A percentile compares a stretch with the other conserved stretches of the same genome.
Evolutionary conservation across 2,888 invertebrate species (phyloP).

Genomic region (Pemphredon lugubris): DNA sequence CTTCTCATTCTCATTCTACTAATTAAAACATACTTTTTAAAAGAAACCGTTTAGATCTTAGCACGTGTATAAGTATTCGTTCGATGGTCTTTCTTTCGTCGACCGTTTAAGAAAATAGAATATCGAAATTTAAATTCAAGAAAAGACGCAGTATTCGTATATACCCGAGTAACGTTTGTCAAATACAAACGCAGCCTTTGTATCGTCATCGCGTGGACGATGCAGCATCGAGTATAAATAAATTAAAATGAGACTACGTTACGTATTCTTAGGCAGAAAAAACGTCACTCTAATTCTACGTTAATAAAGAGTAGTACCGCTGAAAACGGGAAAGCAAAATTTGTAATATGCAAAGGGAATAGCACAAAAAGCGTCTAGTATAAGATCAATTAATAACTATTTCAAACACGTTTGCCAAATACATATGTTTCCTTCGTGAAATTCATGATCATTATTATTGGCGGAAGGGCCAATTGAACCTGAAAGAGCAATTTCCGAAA

Average conservation of each 20-base stretch:
- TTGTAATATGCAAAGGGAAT: no score
- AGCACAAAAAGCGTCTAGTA: neutral
- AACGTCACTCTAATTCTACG: neutral
- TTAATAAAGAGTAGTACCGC: neutral
- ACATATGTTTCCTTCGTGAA: no score
- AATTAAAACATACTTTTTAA: neutral
- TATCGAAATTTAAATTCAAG: neutral
- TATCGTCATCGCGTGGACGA: neutral
- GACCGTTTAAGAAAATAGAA: neutral
- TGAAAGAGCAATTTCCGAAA: no score
- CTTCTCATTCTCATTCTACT: neutral
- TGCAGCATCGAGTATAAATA: neutral
- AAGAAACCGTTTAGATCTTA: neutral
- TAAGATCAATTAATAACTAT: neutral
- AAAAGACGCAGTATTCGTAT: neutral
- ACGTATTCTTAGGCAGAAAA: neutral
- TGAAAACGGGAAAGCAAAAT: neutral
- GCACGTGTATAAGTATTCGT: neutral
- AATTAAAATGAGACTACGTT: conserved; percentile 9
- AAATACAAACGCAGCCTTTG: conserved; percentile 8
- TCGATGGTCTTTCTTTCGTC: neutral
- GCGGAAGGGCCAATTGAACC: no score
- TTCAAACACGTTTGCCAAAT: no score
- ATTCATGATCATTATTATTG: no score
- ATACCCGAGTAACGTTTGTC: neutral